Evolutionary conservation across 2,888 invertebrate genomes (phyloP).

Genomic region (Stenolophus ochropezus): DNA sequence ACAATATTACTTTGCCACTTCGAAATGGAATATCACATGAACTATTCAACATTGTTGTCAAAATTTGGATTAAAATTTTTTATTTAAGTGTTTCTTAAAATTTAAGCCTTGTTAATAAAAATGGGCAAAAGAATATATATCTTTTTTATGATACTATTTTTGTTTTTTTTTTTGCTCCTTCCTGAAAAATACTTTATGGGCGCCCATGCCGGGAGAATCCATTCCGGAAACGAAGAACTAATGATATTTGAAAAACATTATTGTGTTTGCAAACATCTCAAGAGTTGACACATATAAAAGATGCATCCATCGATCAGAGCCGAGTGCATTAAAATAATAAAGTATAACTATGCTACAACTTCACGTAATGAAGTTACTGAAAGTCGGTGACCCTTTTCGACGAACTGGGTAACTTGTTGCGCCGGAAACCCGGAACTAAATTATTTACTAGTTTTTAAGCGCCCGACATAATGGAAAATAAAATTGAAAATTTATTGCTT

Average conservation of each 20-base stretch:
- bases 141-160: no score
- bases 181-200: no score
- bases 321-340: constrained; percentile 34
- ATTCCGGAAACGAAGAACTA: background rate
- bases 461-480: constrained; percentile 17
- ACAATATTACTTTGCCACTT: no score
- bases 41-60: no score
- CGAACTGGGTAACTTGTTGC: constrained; percentile 25
- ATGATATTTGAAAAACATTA: constrained; percentile 41
- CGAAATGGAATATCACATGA: no score
- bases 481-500: constrained; percentile 29
- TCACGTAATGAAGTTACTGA: constrained; percentile 12
- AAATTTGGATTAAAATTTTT: no score
- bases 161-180: no score
- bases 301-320: constrained; percentile 21
- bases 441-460: constrained; percentile 20
- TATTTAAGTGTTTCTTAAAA: no score
- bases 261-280: constrained; percentile 49
- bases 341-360: constrained; percentile 8
- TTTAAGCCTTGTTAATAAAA: no score
- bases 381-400: constrained; percentile 20
- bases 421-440: background rate
- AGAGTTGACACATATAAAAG: constrained; percentile 33
- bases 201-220: background rate
- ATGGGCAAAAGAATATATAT: no score